A percentile compares a stretch with the other conserved stretches of the same genome.
Evolutionary conservation across 2,113 vertebrate genomes (phyloP).

Genomic region (Myotis yumanensis): DNA sequence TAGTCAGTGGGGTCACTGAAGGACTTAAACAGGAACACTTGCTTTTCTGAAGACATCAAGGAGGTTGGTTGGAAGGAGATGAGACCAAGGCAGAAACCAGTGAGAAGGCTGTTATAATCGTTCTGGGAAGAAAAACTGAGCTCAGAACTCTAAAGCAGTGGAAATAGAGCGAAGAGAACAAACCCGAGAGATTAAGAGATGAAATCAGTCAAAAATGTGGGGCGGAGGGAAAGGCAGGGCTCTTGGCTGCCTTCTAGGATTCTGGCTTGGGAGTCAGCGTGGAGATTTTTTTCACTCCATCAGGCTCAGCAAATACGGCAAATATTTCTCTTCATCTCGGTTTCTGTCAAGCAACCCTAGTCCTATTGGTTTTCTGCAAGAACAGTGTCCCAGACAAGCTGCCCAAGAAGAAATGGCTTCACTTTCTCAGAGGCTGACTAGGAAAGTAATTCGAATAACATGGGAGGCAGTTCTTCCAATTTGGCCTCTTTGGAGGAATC

Average conservation of each 20-base stretch:
- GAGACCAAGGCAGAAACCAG: neutral
- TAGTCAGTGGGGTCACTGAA: neutral
- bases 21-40: neutral
- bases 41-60: neutral
- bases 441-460: conserved; percentile 43
- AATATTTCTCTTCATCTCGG: neutral
- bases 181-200: neutral
- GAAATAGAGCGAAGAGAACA: neutral
- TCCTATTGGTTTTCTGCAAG: conserved; percentile 28
- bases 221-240: neutral
- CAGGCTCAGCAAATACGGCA: neutral
- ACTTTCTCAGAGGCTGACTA: neutral
- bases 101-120: neutral
- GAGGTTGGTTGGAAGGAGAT: neutral
- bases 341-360: neutral
- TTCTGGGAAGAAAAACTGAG: neutral
- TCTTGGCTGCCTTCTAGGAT: neutral
- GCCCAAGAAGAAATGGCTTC: conserved; percentile 33
- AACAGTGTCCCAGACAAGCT: neutral
- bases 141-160: neutral
- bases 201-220: neutral
- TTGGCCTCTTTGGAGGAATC: conserved; percentile 45
- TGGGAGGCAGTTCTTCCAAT: conserved; percentile 35
- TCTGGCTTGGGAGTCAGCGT: neutral
- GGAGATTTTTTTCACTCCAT: neutral